A percentile compares a stretch with the other conserved stretches of the same genome.
Evolutionary conservation across 2,888 invertebrate species (phyloP).

Genomic region (Cantharis flavilabris): DNA sequence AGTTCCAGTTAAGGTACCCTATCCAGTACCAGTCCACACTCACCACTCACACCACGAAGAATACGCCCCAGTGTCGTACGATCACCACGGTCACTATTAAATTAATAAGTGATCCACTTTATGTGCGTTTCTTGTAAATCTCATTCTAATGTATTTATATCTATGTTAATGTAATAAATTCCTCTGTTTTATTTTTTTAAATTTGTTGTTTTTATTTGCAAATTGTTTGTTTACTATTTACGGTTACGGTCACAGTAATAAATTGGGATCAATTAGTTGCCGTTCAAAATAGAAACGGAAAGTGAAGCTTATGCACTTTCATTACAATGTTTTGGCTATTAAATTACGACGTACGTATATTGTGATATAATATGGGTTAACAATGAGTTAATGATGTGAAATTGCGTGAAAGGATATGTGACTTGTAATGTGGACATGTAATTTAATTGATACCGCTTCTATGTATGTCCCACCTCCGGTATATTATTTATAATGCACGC

Average conservation of each 20-base stretch:
- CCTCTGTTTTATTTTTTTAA: conserved; percentile 30
- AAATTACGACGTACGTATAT: conserved; percentile 4
- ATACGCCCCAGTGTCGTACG: conserved; percentile 7
- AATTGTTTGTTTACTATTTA: not conserved
- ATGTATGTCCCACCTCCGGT: not conserved
- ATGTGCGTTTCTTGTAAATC: conserved; percentile 22
- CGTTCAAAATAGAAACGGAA: not conserved
- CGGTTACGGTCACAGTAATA: not conserved
- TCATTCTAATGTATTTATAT: conserved; percentile 27
- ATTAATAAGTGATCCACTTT: conserved; percentile 18
- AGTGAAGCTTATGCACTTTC: conserved; percentile 4
- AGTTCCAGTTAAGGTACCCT: conserved; percentile 64
- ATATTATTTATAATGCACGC: not conserved
- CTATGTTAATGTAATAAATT: conserved; percentile 28
- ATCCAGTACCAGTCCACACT: conserved; percentile 55
- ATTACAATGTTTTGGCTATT: conserved; percentile 4
- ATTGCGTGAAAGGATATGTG: conserved; percentile 18
- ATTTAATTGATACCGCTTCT: not conserved
- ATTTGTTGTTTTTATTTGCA: conserved; percentile 10
- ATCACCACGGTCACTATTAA: conserved; percentile 24
- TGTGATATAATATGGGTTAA: conserved; percentile 4
- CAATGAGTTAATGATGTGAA: conserved; percentile 6
- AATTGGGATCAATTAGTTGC: not conserved
- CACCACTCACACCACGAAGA: not conserved
- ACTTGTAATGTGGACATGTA: conserved; percentile 6